phyloP scores from a whole-genome alignment of 2,888 invertebrate genomes.

The Xanthorhoe spadicearia region DNA sequence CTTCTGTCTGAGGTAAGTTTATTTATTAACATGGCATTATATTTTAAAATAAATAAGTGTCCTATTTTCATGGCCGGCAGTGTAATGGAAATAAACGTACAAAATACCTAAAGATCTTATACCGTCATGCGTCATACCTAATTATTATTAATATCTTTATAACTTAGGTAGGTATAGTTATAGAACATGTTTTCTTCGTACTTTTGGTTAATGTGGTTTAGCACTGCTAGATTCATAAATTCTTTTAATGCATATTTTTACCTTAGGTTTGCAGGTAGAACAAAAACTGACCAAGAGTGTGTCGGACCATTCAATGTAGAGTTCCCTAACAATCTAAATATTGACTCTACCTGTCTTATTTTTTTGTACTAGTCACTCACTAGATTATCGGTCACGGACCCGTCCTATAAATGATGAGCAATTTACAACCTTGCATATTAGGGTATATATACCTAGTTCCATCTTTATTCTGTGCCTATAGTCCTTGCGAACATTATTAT shows the following conservation, averaged over 20 bases:
- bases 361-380: no score
- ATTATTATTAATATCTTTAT: slow-evolving; percentile 2
- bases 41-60: background rate
- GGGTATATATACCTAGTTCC: no score
- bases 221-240: no score
- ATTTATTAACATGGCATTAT: background rate
- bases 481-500: slow-evolving; percentile 36
- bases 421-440: slow-evolving; percentile 32
- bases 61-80: slow-evolving; percentile 12
- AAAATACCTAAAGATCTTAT: background rate
- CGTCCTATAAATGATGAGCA: background rate
- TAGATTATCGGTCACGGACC: slow-evolving; percentile 32
- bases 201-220: slow-evolving; percentile 7
- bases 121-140: background rate
- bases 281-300: no score
- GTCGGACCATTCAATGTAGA: no score
- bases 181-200: slow-evolving; percentile 7
- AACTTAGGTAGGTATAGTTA: no score
- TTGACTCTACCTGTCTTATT: no score
- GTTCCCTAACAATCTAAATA: no score
- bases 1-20: no score
- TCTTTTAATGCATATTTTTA: no score
- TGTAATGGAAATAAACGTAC: slow-evolving; percentile 9
- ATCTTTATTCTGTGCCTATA: no score
- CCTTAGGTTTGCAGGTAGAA: no score